Percentiles rank a stretch among this genome's conserved stretches.
Conservation (phyloP, 2,888 invertebrate genomes). For the Chesias legatella region DNA sequence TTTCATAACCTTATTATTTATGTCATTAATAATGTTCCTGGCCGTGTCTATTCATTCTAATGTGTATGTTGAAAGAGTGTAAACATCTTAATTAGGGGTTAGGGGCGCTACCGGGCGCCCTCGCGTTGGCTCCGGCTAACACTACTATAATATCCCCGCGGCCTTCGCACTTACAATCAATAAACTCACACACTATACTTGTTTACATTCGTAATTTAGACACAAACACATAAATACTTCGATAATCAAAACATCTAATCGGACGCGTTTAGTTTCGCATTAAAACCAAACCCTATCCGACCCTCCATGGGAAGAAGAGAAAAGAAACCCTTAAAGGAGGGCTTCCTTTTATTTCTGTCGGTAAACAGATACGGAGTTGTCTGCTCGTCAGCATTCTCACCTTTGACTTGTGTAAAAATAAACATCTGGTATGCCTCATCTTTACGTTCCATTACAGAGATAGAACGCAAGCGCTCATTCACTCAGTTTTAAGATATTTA, state of each 20-base stretch:
- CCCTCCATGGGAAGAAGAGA: too few species aligned
- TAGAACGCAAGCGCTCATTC: conserved; percentile 4
- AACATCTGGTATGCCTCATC: conserved; percentile 14
- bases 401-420: conserved; percentile 19
- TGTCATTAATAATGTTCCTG: too few species aligned
- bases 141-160: conserved; percentile 28
- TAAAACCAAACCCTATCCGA: too few species aligned
- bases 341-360: too few species aligned
- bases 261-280: too few species aligned
- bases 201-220: conserved; percentile 11
- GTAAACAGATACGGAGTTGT: conserved; percentile 4
- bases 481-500: conserved; percentile 2
- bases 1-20: too few species aligned
- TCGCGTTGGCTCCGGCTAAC: conserved; percentile 33
- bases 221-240: not conserved
- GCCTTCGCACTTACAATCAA: conserved; percentile 35
- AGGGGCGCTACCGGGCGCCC: conserved; percentile 39
- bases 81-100: conserved; percentile 51
- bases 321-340: too few species aligned
- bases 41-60: conserved; percentile 7
- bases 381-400: conserved; percentile 9
- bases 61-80: conserved; percentile 13
- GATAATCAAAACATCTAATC: too few species aligned
- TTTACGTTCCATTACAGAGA: conserved; percentile 9
- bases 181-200: conserved; percentile 22